Evolutionary conservation across 2,888 invertebrate genomes (phyloP).

Genomic region (Morinoia aosen): DNA sequence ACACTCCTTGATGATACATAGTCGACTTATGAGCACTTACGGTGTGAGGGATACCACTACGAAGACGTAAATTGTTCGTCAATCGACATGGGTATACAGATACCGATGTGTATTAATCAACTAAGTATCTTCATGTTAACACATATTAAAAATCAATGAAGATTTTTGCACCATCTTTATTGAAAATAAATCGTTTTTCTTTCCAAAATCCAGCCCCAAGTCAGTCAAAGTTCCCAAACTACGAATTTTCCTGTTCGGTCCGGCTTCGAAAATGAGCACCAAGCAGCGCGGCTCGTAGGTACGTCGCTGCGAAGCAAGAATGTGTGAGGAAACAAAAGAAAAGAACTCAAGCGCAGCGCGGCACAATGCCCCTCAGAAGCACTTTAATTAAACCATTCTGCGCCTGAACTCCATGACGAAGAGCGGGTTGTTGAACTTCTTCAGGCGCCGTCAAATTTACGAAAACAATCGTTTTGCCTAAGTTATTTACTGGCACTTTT

Average conservation of each 20-base stretch:
- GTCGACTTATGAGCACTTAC: too few species aligned
- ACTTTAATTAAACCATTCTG: background rate
- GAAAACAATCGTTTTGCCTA: background rate
- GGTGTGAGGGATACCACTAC: too few species aligned
- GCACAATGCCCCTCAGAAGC: background rate
- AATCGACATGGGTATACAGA: too few species aligned
- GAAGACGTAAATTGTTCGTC: too few species aligned
- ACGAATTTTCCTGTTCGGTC: background rate
- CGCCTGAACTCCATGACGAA: slow-evolving; percentile 6
- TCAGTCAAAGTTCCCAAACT: background rate
- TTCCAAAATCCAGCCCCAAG: background rate
- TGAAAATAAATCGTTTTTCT: too few species aligned
- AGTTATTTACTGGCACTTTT: slow-evolving; percentile 19
- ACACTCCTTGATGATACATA: too few species aligned
- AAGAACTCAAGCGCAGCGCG: background rate
- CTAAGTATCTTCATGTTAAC: too few species aligned
- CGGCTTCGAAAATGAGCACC: background rate
- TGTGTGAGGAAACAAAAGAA: slow-evolving; percentile 10
- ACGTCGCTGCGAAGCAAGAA: background rate
- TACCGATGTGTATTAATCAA: too few species aligned
- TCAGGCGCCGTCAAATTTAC: background rate
- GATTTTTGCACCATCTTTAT: too few species aligned
- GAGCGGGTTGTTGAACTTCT: background rate
- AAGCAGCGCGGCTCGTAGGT: background rate
- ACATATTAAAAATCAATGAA: too few species aligned